Evolutionary conservation across 1,140 invertebrate genomes (phyloP), one percentile per base, ranked within the genome.

Genomic region (Ceratitis capitata): DNA sequence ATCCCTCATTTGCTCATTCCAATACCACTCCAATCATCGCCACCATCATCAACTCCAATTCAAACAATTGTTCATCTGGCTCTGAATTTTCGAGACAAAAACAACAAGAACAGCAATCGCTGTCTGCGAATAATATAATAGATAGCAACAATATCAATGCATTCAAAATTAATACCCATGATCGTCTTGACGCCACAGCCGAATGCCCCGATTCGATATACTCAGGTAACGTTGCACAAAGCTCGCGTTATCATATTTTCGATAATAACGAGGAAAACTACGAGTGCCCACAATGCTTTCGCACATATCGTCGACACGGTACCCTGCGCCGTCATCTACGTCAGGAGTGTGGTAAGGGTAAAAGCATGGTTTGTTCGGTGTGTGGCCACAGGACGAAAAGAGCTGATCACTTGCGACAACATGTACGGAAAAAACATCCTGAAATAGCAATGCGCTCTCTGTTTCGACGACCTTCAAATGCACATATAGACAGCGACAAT

Each of bases 201-300:
- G 69, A 78, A 78, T 16, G 69, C 69, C 23, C 39, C 3, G 69
- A 78, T 23, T 19, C 39, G 16, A 16, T 78, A 42, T 78, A 23
- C 35, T 23, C 19, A 0, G 39, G 69, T n/a, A 69, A n/a, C 35
- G 14, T 39, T 42, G 35, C 32, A 2, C 10, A 45, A 23, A 42
- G 39, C 6, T 23, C 69, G 6, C 69, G 10, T 23, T 78, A 78
- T 32, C 35, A 45, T 6, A 9, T 45, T 16, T 16, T 35, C 16
- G 69, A 78, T 1, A 45, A 26, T 45, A 23, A 16, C 26, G 90
- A 91, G 86, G 90, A 91, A 51, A 91, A 88, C 64, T 91, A 89
- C 89, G 92, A 91, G 87, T 95, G 94, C 87, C 93, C 93, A 9
- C 94, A 93, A 86, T 94, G 94, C 87, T 92, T 89, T 87, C 93